A percentile compares a stretch with the other conserved stretches of the same genome.
Evolutionary conservation across 1,140 invertebrate genomes (phyloP).

Genomic region (Bombus difficillimus): DNA sequence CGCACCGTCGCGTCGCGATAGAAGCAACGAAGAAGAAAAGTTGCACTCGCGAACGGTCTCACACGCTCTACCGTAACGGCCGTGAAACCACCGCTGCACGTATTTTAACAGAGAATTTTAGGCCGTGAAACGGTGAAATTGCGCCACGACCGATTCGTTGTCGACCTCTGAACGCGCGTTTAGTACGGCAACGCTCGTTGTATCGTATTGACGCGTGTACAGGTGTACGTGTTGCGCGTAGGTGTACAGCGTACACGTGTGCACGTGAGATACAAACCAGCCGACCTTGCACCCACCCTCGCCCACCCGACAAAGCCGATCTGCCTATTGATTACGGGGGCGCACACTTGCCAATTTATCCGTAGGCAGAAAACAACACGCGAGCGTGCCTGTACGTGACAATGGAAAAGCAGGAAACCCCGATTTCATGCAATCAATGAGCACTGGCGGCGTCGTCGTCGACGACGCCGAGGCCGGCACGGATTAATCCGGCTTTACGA

Average conservation of each 20-base stretch:
- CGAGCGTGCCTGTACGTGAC: conserved; percentile 62
- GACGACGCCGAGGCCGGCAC: conserved; percentile 55
- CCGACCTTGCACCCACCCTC: conserved; percentile 63
- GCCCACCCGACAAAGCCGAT: conserved; percentile 59
- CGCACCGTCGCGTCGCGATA: too few species aligned
- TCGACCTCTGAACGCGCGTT: neutral
- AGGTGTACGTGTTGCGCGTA: conserved; percentile 17
- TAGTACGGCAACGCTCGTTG: neutral
- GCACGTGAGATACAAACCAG: conserved; percentile 46
- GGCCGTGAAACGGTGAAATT: conserved; percentile 10
- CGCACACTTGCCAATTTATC: conserved; percentile 75
- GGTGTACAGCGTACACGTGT: neutral
- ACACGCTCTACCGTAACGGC: neutral
- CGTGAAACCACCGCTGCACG: neutral
- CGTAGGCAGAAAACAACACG: conserved; percentile 68
- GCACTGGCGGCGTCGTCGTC: conserved; percentile 51
- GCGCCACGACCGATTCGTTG: neutral
- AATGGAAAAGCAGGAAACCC: conserved; percentile 72
- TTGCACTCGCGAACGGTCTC: neutral
- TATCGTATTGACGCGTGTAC: neutral
- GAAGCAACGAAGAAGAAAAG: neutral
- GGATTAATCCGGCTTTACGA: conserved; percentile 66
- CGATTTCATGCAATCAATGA: conserved; percentile 74
- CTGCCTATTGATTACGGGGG: conserved; percentile 73
- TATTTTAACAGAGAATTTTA: neutral